phyloP scores from a whole-genome alignment of 2,888 invertebrate species.

The Schizaphis graminum region DNA sequence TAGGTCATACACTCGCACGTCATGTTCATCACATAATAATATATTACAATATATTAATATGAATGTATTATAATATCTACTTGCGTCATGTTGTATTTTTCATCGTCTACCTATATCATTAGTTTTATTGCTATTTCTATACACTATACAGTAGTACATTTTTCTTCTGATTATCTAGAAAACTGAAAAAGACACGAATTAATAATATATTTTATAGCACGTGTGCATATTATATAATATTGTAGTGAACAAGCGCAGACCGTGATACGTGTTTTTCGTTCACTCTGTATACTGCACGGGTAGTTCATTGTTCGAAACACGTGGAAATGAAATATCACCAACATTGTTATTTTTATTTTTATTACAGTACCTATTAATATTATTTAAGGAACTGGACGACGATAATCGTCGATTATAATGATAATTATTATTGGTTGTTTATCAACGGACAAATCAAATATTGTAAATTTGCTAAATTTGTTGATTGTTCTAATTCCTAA shows the following conservation, averaged over 20 bases:
- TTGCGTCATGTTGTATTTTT: neutral
- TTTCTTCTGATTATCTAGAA: neutral
- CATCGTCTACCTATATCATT: neutral
- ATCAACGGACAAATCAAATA: neutral
- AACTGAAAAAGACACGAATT: neutral
- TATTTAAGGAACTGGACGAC: neutral
- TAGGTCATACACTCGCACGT: neutral
- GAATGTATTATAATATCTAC: neutral
- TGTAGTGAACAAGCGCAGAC: neutral
- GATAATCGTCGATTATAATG: neutral
- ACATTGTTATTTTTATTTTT: neutral
- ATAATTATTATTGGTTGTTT: neutral
- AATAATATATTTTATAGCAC: neutral
- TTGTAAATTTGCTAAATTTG: neutral
- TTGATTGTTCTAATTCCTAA: too few relatives aligned
- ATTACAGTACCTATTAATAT: neutral
- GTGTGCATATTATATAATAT: neutral
- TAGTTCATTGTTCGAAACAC: neutral
- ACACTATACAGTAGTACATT: neutral
- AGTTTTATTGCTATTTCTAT: neutral
- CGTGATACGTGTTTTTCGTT: neutral
- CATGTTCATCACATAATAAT: neutral
- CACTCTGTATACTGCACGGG: neutral
- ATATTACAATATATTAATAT: neutral
- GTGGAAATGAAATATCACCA: neutral